These are phyloP conservation scores for Andrena praecox DNA, from an alignment of 2,888 invertebrate genomes.

Conservation along the genomic window DNA sequence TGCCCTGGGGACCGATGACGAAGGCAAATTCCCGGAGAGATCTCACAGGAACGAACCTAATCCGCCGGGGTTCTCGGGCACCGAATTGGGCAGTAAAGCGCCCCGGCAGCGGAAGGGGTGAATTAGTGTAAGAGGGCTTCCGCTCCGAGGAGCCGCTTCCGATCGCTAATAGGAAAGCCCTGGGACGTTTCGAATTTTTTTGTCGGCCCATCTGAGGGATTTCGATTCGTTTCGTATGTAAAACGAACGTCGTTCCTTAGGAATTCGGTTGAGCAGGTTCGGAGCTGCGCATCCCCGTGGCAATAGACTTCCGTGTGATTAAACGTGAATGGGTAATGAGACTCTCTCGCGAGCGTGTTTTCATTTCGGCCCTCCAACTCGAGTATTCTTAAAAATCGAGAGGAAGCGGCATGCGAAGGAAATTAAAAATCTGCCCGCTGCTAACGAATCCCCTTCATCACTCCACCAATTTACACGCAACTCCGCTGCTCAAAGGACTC, in stretches of 20 bases:
- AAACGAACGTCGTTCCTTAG: not conserved
- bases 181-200: constrained; percentile 30
- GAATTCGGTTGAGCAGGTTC: not conserved
- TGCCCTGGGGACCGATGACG: constrained; percentile 73
- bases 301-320: not conserved
- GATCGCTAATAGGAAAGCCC: constrained; percentile 45
- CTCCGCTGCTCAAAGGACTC: constrained; percentile 23
- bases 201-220: not conserved
- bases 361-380: not conserved
- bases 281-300: too few relatives aligned
- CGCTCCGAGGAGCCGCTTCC: constrained; percentile 1
- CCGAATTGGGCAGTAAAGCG: constrained; percentile 77
- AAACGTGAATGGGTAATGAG: too few relatives aligned
- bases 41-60: constrained; percentile 74
- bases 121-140: constrained; percentile 73
- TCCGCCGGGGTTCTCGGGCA: constrained; percentile 67
- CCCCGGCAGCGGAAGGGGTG: constrained; percentile 70
- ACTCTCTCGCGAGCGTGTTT: too few relatives aligned
- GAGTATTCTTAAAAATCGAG: not conserved
- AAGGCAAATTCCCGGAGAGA: constrained; percentile 72
- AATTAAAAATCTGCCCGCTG: not conserved
- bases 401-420: not conserved
- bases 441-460: constrained; percentile 40
- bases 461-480: constrained; percentile 51
- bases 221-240: not conserved